A percentile compares a stretch with the other conserved stretches of the same genome.
These are phyloP conservation scores for Ischnura elegans DNA, from an alignment of 2,888 invertebrate genomes.

Conservation along the genomic window DNA sequence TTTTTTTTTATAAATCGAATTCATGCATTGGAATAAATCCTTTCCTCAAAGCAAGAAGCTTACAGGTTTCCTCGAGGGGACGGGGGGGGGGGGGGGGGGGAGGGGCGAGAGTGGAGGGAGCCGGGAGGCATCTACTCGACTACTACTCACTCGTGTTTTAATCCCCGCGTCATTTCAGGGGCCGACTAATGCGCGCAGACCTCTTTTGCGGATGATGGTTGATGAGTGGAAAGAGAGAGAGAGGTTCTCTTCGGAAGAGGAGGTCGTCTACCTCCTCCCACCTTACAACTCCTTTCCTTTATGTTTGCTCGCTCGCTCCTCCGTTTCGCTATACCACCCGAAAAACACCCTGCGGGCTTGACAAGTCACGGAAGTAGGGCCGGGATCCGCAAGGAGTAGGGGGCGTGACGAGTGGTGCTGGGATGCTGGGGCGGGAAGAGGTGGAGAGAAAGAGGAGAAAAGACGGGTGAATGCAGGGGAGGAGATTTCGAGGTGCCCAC, in stretches of 20 bases:
- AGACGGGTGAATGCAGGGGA: too few relatives aligned
- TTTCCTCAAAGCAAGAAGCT: too few relatives aligned
- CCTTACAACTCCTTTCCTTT: not conserved
- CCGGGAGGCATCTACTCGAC: too few relatives aligned
- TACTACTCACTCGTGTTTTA: not conserved
- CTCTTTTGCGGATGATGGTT: not conserved
- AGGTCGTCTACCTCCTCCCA: constrained; percentile 24
- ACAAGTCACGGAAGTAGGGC: not conserved
- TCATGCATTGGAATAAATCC: too few relatives aligned
- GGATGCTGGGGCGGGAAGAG: not conserved
- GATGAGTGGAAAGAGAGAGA: not conserved
- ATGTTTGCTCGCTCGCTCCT: too few relatives aligned
- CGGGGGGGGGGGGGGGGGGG: too few relatives aligned
- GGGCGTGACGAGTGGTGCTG: not conserved
- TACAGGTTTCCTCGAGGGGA: too few relatives aligned
- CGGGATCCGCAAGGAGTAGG: not conserved
- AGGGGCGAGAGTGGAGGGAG: too few relatives aligned
- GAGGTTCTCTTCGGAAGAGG: not conserved
- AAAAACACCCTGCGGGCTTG: not conserved
- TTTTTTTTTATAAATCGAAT: too few relatives aligned
- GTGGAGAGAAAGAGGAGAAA: not conserved
- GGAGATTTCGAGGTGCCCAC: too few relatives aligned
- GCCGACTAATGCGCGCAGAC: not conserved
- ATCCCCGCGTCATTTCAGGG: not conserved
- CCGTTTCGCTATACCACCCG: too few relatives aligned